A percentile compares a stretch with the other conserved stretches of the same genome.
Evolutionary conservation across 2,797 vertebrate genomes (phyloP).

Genomic region (Myiotriccus ornatus): DNA sequence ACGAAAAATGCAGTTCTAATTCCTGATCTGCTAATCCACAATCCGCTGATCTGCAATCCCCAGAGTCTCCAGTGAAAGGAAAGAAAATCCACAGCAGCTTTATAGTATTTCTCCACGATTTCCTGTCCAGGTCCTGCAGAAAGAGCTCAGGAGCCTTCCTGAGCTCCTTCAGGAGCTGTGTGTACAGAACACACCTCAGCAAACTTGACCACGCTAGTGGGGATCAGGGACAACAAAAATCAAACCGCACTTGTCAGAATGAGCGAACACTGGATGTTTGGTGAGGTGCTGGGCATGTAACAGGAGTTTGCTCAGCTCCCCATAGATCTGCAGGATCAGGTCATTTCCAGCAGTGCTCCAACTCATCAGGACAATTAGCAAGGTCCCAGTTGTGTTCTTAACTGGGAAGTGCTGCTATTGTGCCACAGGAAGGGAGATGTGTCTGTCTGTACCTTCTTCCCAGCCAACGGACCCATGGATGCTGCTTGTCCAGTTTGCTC

Average conservation of each 20-base stretch:
- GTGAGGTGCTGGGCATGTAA: background rate
- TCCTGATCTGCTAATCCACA: conserved; percentile 45
- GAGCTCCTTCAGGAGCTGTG: too few species aligned
- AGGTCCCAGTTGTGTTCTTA: background rate
- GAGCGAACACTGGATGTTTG: background rate
- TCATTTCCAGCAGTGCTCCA: background rate
- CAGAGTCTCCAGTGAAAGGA: background rate
- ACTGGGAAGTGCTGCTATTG: background rate
- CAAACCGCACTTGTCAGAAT: background rate
- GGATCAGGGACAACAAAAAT: background rate
- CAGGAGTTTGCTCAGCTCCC: background rate
- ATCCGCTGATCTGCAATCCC: background rate
- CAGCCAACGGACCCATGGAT: fast-evolving
- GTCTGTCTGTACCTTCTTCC: background rate
- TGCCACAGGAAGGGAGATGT: background rate
- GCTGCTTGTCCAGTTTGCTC: background rate
- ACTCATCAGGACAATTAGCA: background rate
- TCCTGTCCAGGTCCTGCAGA: background rate
- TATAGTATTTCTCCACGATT: fast-evolving
- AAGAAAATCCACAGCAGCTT: conserved; percentile 6
- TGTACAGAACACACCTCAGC: background rate
- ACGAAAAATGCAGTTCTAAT: conserved; percentile 41
- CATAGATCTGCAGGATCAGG: background rate
- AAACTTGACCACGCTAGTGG: background rate
- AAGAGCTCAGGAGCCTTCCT: background rate